Conservation (phyloP, 2,888 invertebrate species). For the Crocallis elinguaria region DNA sequence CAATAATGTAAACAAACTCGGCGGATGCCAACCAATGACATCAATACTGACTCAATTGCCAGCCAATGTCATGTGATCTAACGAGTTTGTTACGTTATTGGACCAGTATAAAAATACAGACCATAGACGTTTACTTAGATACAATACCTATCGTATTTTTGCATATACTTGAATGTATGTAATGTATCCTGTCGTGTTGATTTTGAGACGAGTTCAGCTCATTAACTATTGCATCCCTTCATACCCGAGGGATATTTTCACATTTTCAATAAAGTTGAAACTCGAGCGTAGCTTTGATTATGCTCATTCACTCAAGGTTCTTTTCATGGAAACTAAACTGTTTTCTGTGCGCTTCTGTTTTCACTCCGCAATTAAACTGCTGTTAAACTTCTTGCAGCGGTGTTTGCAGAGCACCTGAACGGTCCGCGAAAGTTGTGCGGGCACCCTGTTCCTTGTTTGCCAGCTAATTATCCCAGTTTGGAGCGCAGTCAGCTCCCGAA, state of each 20-base stretch:
- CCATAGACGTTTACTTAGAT: no score
- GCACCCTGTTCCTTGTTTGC: slow-evolving; percentile 76
- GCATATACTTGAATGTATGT: background rate
- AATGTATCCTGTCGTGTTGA: slow-evolving; percentile 13
- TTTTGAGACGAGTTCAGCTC: slow-evolving; percentile 30
- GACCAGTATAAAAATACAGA: no score
- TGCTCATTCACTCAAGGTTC: slow-evolving; percentile 66
- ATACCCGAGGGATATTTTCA: slow-evolving; percentile 46
- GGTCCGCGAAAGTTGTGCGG: slow-evolving; percentile 76
- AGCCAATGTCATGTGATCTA: no score
- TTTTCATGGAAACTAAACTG: slow-evolving; percentile 78
- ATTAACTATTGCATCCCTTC: slow-evolving; percentile 45
- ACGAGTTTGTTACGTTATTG: no score
- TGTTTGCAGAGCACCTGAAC: slow-evolving; percentile 82
- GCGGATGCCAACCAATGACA: no score
- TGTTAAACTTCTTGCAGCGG: slow-evolving; percentile 83
- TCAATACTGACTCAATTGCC: no score
- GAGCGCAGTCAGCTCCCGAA: slow-evolving; percentile 72
- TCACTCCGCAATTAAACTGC: slow-evolving; percentile 82
- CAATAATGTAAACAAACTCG: no score
- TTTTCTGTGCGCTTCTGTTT: slow-evolving; percentile 80
- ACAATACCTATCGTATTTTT: background rate
- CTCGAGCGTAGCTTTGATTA: slow-evolving; percentile 54
- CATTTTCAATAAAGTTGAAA: slow-evolving; percentile 66
- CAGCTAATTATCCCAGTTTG: slow-evolving; percentile 78